Percentiles rank a stretch among this genome's conserved stretches.
Conservation (phyloP, 2,797 vertebrate genomes). For the Arctocebus calabarensis region DNA sequence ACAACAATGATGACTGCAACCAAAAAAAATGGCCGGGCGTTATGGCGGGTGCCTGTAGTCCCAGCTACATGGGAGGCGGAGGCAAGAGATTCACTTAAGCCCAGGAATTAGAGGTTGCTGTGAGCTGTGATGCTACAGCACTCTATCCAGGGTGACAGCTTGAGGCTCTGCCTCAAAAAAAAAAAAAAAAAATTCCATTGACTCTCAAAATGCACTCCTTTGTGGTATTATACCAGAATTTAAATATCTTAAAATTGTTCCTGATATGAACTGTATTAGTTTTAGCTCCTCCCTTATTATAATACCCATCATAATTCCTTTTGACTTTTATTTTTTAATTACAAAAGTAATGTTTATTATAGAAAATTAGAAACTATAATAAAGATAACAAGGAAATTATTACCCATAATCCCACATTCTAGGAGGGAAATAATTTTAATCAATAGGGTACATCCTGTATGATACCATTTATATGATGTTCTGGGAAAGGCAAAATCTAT, state of each 20-base stretch:
- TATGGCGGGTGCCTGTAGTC: too few relatives aligned
- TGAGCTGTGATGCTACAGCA: too few relatives aligned
- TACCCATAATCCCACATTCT: neutral
- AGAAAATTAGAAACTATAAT: constrained; percentile 28
- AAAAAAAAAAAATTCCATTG: neutral
- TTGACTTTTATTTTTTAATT: constrained; percentile 22
- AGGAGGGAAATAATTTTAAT: neutral
- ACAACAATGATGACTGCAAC: too few relatives aligned
- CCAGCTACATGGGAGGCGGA: too few relatives aligned
- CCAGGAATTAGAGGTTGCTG: too few relatives aligned
- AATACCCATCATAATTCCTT: neutral
- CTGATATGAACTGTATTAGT: neutral
- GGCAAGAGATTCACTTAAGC: too few relatives aligned
- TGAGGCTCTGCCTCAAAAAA: too few relatives aligned
- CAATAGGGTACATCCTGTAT: neutral
- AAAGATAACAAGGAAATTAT: constrained; percentile 9
- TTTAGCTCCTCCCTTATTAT: neutral
- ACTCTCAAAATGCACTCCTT: neutral
- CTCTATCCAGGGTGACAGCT: too few relatives aligned
- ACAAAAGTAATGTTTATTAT: constrained; percentile 6
- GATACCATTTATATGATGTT: neutral
- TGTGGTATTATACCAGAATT: constrained; percentile 6
- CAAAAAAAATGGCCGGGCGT: too few relatives aligned
- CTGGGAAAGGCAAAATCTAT: neutral
- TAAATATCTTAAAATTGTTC: constrained; percentile 15